Conservation (phyloP, 92 coral and sea anemone species). For the Hydrozoanthus gracilis region DNA sequence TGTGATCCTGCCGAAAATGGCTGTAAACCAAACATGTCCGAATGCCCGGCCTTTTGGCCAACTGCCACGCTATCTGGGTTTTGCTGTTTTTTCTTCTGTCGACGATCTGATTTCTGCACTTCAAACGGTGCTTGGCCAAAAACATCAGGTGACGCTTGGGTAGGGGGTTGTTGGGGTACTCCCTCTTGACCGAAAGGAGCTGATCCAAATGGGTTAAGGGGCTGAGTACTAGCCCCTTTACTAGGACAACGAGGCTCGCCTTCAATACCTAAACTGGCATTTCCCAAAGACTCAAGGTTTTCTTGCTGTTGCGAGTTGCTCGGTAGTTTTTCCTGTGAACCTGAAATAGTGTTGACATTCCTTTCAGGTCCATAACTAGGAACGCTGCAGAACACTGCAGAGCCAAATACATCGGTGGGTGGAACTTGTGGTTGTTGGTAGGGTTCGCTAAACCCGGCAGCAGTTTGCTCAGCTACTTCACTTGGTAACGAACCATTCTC, state of each 20-base stretch:
- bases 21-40: slow-evolving; percentile 50
- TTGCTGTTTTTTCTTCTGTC: not conserved
- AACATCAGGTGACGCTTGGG: slow-evolving; percentile 70
- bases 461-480: slow-evolving; percentile 15
- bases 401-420: slow-evolving; percentile 76
- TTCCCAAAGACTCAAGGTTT: not conserved
- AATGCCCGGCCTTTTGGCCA: not conserved
- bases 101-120: slow-evolving; percentile 33
- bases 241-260: slow-evolving; percentile 44
- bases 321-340: not conserved
- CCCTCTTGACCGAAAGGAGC: slow-evolving; percentile 70
- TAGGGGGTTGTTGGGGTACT: not conserved
- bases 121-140: slow-evolving; percentile 81
- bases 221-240: slow-evolving; percentile 46
- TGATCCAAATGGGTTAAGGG: slow-evolving; percentile 83
- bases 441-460: not conserved
- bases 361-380: slow-evolving; percentile 33
- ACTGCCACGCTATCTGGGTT: not conserved
- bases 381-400: slow-evolving; percentile 15
- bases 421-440: slow-evolving; percentile 24
- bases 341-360: not conserved
- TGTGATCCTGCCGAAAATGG: slow-evolving; percentile 35
- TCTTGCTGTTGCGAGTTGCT: not conserved
- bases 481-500: slow-evolving; percentile 26
- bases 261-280: slow-evolving; percentile 41